Base-by-base conservation (phyloP, 2,797 vertebrate species). In the Coregonus suidteri region DNA sequence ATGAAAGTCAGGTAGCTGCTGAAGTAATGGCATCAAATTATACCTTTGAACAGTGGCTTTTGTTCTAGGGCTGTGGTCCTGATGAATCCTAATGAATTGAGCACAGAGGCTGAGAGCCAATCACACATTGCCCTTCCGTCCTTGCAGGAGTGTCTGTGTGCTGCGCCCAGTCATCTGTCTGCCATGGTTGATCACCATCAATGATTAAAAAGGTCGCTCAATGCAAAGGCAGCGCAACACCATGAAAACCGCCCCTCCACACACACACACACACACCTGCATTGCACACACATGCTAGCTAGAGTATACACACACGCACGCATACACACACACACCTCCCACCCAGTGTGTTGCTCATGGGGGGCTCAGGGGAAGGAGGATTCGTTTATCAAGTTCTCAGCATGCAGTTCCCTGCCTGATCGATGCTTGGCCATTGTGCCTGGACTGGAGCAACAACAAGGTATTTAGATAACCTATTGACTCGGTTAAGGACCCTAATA, bases 401-500 rank as follows among this genome's bases (percentile, higher is more conserved):
- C 86, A 89, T 90, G 91, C 69, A 76, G 75, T 84, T 87, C 74
- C 87, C 86, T 64, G 84, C 86, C 90, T 92, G 92, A 95, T 95
- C 93, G 90, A 94, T 95, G 90, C 83, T 82, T 86, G 53, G 74
- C 90, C 88, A 91, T 92, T 91, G 91, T 90, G 88, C 83, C 82
- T 62, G 78, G 73, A 88, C 91, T 82, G 82, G 84, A 82, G 84
- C 85, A 84, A 78, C 34, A 79, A 91, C 91, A 92, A 93, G 91
- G 91, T 92, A 91, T 92, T 91, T 89, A 88, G 93, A 94, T 95
- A 94, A 95, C 93, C 94, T 94, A 93, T 93, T 87, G 93, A 93
- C 92, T 81, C n/a, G 81, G 76, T 78, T 66, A 76, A 82, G 88
- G 84, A 85, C 67, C 9, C 75, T n/a, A 65, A 74, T 56, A 70